Base-by-base conservation (phyloP, 2,113 vertebrate species). In the Pithys albifrons region DNA sequence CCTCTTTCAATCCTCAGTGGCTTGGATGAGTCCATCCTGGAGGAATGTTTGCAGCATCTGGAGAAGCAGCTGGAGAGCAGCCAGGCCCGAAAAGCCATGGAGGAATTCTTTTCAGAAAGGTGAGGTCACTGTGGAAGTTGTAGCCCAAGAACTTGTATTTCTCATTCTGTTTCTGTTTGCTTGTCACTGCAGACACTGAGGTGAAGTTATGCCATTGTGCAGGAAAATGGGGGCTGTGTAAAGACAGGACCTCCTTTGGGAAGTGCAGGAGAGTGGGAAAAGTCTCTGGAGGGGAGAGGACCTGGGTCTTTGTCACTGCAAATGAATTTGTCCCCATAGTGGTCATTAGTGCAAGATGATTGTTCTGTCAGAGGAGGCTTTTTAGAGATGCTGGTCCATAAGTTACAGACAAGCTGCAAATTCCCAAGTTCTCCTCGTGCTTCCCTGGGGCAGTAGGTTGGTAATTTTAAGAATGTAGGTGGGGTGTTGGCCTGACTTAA, bases 71-170 rank as follows among this genome's bases (percentile, higher is more conserved):
- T 99, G 84, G 99, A 99, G 94, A 99, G 98, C 97, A 99, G 97
- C 97, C 99, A 99, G 95, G 99, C 99, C 57, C 98, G 99, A 59
- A 99, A 99, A 97, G 99, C 99, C 79, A 99, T 99, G 99, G 99
- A 99, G 87, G 99, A 99, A 74, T 99, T 99, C 97, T 99, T 99
- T 86, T 99, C 99, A 7, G 99, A 99, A 96, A 99, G 99, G 99
- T 99, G 98, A 96, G 89, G 23, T 48, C 29, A 28, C 39, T 13
- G 2, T 48, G 33, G 43, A 22, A 79, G 33, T 29, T 58, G 8
- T 43, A 83, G 54, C 18, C 54, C n/a, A 39, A 58, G 46, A 55
- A 17, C 37, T 64, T 64, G 49, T 0, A 11, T 52, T 80, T 81
- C 52, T 73, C 10, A 14, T 85, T 35, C 15, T 46, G 87, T 71